Evolutionary conservation across 2,888 invertebrate genomes (phyloP).

Genomic region (Lasioglossum villosulum): DNA sequence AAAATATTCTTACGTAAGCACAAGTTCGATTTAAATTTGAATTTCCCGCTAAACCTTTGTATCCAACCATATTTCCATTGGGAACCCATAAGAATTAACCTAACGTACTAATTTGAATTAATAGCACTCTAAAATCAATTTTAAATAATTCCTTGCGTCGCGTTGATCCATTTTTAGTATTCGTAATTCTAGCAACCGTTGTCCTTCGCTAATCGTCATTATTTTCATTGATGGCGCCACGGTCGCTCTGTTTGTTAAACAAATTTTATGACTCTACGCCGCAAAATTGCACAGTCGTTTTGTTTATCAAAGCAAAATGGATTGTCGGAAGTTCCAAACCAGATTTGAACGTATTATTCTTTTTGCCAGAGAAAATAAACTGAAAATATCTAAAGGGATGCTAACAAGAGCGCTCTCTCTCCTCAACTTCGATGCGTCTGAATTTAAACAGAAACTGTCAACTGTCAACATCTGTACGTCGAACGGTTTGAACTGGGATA

Average conservation of each 20-base stretch:
- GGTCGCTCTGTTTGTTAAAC: neutral
- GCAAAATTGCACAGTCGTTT: neutral
- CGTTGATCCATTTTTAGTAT: neutral
- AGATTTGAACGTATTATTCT: neutral
- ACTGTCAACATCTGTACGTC: neutral
- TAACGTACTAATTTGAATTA: neutral
- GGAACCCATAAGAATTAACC: neutral
- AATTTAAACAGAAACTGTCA: conserved; percentile 40
- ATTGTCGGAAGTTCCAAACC: neutral
- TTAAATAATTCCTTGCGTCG: neutral
- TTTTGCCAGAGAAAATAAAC: neutral
- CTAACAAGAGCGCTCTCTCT: neutral
- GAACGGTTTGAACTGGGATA: too few relatives aligned
- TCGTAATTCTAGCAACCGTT: neutral
- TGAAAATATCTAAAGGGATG: neutral
- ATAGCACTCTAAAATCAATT: neutral
- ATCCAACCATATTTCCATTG: neutral
- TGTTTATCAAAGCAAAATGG: neutral
- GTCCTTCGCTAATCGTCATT: neutral
- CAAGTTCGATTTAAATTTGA: too few relatives aligned
- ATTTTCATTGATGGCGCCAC: neutral
- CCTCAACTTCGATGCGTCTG: neutral
- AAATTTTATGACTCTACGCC: neutral
- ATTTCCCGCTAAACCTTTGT: neutral
- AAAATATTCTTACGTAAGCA: neutral